Evolutionary conservation across 1,140 invertebrate species (phyloP), one percentile per base, ranked within the genome.

Genomic region (Calycopis cecrops): DNA sequence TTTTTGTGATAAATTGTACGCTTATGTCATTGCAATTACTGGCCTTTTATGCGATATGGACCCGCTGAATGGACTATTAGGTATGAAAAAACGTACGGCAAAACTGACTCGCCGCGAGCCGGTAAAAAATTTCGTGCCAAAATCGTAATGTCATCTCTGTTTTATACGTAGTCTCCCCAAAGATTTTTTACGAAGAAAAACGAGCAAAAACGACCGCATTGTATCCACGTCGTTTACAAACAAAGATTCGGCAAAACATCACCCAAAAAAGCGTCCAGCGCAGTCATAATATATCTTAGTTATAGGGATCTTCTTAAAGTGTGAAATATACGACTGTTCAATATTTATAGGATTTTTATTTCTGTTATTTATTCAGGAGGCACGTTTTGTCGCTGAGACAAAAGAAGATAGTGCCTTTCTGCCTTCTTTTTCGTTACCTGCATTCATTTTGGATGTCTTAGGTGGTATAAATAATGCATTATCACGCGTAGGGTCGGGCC

Each of bases 401-500:
- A 79, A 82, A 73, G 73, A 63, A 66, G 60, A 63, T 50, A 55
- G 48, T 64, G 55, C 53, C 55, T 65, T 50, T 63, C 55, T 60
- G 57, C 63, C 54, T 59, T 71, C 70, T 79, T 85, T 80, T 77
- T 79, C 65, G 72, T 78, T 69, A 75, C 65, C 75, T 79, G 79
- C 75, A 80, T 85, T 79, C 70, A 76, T 78, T 82, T 83, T 71
- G 67, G 76, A 70, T 73, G 72, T 75, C 69, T 80, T 79, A 79
- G 75, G 68, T 65, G 63, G 65, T 76, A 85, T 85, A 85, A 83
- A 85, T 85, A 85, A 85, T 85, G 78, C 79, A 85, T 85, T 78
- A 83, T 83, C 79, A 83, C 81, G 81, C 77, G 65, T 79, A 64
- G 72, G 67, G 66, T 60, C 57, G 63, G 52, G 57, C 55, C 55